Conservation (phyloP, 2,888 invertebrate genomes). For the Tridacna crocea region DNA sequence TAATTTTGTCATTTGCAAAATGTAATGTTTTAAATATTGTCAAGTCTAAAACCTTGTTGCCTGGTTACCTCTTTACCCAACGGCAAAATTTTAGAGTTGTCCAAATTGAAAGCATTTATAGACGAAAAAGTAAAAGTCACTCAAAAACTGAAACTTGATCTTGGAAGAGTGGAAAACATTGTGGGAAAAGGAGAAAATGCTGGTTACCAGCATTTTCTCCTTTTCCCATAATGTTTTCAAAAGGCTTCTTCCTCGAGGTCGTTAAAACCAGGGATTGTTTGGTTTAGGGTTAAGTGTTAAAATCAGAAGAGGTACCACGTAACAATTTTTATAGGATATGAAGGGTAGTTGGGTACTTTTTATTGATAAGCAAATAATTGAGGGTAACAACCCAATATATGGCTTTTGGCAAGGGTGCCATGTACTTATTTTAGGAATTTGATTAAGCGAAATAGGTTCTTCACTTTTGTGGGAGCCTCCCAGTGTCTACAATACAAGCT, state of each 20-base stretch:
- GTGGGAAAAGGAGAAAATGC: too few relatives aligned
- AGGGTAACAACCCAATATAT: constrained; percentile 24
- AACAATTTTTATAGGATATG: not conserved
- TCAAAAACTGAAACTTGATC: too few relatives aligned
- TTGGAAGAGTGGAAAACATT: too few relatives aligned
- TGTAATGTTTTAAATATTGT: not conserved
- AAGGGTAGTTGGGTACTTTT: too few relatives aligned
- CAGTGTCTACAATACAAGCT: not conserved
- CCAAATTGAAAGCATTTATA: too few relatives aligned
- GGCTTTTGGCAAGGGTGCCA: constrained; percentile 6
- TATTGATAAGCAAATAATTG: constrained; percentile 28
- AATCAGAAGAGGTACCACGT: not conserved
- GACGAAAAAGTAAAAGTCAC: too few relatives aligned
- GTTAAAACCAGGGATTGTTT: too few relatives aligned
- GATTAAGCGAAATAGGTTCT: constrained; percentile 5
- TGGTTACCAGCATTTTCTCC: too few relatives aligned
- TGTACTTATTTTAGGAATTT: constrained; percentile 16
- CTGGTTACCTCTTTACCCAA: not conserved
- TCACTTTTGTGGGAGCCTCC: not conserved
- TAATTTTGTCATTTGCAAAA: not conserved
- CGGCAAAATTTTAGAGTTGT: too few relatives aligned
- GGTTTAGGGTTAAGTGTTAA: too few relatives aligned
- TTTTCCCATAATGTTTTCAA: too few relatives aligned
- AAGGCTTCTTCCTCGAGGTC: too few relatives aligned
- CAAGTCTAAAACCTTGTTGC: not conserved